Base-by-base conservation (phyloP, 2,113 vertebrate genomes). In the Mellivora capensis region DNA sequence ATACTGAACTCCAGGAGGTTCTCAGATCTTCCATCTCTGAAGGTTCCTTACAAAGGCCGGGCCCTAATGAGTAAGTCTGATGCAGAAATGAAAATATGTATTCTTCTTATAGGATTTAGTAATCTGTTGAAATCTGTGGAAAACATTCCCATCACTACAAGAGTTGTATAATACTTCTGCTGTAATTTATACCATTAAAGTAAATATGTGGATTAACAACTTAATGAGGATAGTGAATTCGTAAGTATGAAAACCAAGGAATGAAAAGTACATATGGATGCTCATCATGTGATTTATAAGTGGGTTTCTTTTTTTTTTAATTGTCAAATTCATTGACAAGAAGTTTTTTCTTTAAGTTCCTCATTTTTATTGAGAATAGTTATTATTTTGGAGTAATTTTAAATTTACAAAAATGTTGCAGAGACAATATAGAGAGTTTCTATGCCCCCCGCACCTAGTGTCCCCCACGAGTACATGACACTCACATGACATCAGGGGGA, bases 1-100 rank as follows among this genome's bases (percentile, higher is more conserved):
- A 31, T 2, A 2, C 8, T 86, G 4, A 86, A 21, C 0, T 14
- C 31, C 1, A 13, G 4, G 6, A 17, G 0, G 1, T 49, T 52
- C 37, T 64, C 21, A 34, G 1, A 6, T 76, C 7, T 21, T 11
- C 54, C 2, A 4, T 31, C 6, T 31, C 13, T 21, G 11, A 23
- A 31, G 23, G 2, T 9, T 15, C 20, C 6, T 39, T 39, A 13
- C 25, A 91, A 54, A 1, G 71, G n/a, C 52, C n/a, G 11, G 3
- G 25, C 3, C 8, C 10, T 87, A 15, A 39, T 21, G 3, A n/a
- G 12, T 13, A 74, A 1, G 1, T 79, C 11, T 83, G 47, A 52
- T 15, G 37, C 61, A 64, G 42, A 88, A 34, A 44, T 17, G 1
- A 71, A 61, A 42, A 1, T 0, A 0, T 25, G 4, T 59, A 74